Evolutionary conservation across 1,140 invertebrate genomes (phyloP).

Genomic region (Bradynema listronoti): DNA sequence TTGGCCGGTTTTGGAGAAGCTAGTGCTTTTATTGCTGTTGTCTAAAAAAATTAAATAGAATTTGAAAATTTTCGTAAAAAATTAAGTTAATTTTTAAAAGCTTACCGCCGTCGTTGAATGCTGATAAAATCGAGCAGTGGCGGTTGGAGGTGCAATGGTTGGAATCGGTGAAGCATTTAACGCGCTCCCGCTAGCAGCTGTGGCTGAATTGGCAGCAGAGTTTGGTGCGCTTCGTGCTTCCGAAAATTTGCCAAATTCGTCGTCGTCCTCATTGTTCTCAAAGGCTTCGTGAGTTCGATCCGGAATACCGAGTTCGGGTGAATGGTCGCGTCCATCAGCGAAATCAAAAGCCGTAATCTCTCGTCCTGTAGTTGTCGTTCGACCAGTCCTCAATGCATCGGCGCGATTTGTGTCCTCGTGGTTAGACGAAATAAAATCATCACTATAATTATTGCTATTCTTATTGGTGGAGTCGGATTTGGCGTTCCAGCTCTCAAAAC

Average conservation of each 20-base stretch:
- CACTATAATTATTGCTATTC: constrained; percentile 14
- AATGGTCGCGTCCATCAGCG: constrained; percentile 9
- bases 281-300: constrained; percentile 24
- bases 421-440: constrained; percentile 1
- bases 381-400: no score
- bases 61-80: background rate
- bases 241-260: constrained; percentile 49
- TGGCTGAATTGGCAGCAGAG: background rate
- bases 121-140: background rate
- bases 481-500: constrained; percentile 35
- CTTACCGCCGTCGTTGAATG: background rate
- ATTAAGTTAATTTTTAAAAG: background rate
- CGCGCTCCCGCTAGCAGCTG: no score
- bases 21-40: background rate
- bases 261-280: constrained; percentile 31
- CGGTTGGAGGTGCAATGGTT: no score
- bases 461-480: constrained; percentile 13
- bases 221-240: constrained; percentile 21
- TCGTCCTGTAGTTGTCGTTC: constrained; percentile 1
- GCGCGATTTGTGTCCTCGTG: no score
- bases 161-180: no score
- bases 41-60: background rate
- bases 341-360: constrained; percentile 34
- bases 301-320: constrained; percentile 28
- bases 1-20: no score